Base-by-base conservation (phyloP, 2,888 invertebrate genomes). In the Habrosyne pyritoides region DNA sequence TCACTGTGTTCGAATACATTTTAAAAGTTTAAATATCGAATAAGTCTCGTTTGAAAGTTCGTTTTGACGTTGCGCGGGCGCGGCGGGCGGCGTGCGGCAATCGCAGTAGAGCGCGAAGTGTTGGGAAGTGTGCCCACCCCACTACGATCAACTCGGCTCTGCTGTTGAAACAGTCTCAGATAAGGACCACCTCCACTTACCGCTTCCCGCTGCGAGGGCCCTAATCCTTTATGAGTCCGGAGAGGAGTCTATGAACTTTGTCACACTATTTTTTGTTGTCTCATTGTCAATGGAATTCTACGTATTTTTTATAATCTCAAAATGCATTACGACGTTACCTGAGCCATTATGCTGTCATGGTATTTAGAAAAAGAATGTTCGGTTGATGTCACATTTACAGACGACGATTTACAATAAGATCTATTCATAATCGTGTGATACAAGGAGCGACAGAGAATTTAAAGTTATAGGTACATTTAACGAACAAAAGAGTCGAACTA, bases 1-100 rank as follows among this genome's bases (percentile, higher is more conserved):
- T 90, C 78, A 87, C 91, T 86, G 75, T 79, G 75, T 83, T 80
- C 69, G 83, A 79, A 83, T 76, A 84, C 91, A 91, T 91, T 83
- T 86, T 86, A 64, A 71, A 74, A 75, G 73, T 83, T 79, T 75
- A 69, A 78, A 74, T 73, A 33, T 33, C 64, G 68, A 69, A 71
- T 77, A 70, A 75, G 69, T 68, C 61, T 64, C 64, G 74, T 73
- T 76, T 72, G 77, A 73, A 71, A 73, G 75, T 81, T 80, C 71
- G 79, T 56, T 56, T 67, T 52, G 63, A 51, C 52, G 50, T 33
- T 75, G 86, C 89, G 91, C 89, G 77, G 73, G 80, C 84, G 86
- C 86, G 73, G 81, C 83, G 75, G 62, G 55, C 69, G 75, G 77
- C 81, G 75, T 69, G 63, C 74, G 74, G 73, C 75, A 71, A 69